Evolutionary conservation across 1,140 invertebrate species (phyloP).

Genomic region (Fopius arisanus): DNA sequence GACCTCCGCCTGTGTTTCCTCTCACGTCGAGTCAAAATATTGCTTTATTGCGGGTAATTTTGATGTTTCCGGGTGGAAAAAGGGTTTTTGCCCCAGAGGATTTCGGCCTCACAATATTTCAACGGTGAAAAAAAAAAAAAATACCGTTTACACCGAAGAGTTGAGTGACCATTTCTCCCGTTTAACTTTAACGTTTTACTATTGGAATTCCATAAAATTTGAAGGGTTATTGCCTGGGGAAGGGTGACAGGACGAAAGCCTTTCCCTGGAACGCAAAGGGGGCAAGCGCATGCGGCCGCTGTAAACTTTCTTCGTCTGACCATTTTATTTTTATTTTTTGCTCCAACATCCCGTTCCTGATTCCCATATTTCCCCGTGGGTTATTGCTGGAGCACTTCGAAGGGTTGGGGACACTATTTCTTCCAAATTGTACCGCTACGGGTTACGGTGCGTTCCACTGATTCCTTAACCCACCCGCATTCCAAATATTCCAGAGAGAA

Average conservation of each 20-base stretch:
- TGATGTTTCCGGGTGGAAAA: constrained; percentile 31
- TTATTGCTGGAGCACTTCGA: constrained; percentile 12
- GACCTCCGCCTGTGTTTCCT: constrained; percentile 2
- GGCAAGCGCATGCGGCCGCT: constrained; percentile 15
- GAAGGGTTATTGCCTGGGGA: constrained; percentile 41
- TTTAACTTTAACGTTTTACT: constrained; percentile 48
- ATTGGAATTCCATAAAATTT: constrained; percentile 17
- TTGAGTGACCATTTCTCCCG: constrained; percentile 9
- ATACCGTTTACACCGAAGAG: background rate
- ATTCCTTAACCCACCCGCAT: constrained; percentile 1
- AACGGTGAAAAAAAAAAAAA: constrained; percentile 16
- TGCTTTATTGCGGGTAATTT: constrained; percentile 55
- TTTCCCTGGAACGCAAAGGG: background rate
- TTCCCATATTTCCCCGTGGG: background rate
- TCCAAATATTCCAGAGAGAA: constrained; percentile 27
- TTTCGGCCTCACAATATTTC: constrained; percentile 6
- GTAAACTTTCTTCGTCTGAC: constrained; percentile 36
- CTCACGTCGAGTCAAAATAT: constrained; percentile 50
- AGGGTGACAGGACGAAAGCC: constrained; percentile 1
- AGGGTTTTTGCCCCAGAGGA: constrained; percentile 38
- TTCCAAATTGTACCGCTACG: background rate
- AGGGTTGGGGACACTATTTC: constrained; percentile 24
- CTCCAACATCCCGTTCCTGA: constrained; percentile 14
- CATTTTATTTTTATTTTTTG: constrained; percentile 30
- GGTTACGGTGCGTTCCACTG: constrained; percentile 18